Evolutionary conservation across 1,140 invertebrate species (phyloP), one percentile per base, ranked within the genome.

Genomic region (Bombus confusus): DNA sequence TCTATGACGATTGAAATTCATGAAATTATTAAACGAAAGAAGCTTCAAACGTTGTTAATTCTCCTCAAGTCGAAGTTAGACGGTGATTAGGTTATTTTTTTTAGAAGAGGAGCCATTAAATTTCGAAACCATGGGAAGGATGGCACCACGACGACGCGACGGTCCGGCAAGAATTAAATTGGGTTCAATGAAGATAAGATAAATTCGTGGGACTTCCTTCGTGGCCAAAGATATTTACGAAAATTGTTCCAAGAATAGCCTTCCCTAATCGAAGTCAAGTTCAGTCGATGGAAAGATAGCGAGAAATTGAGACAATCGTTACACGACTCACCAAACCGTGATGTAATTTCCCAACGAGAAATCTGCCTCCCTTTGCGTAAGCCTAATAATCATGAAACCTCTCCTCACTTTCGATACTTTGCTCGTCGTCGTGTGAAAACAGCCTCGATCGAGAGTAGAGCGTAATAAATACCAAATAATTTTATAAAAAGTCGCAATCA

Each of bases 101-200:
- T 13, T 13, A 66, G 6, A 18, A 62, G 22, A 12, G 22, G 5
- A n/a, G 5, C 18, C 59, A 66, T 66, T 79, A 79, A 68, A 43
- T 66, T 68, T 66, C 41, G 77, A 66, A 79, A 68, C 0, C 25
- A 66, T 64, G 10, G 22, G 59, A 0, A 22, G 28, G 15, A 39
- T 62, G 77, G 77, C 43, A 47, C 43, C 43, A n/a, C 12, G 28
- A 12, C 25, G 76, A 41, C 59, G 37, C 34, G 76, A 41, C 59
- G 10, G 37, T 13, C n/a, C 3, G 39, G 12, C 41, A 66, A 39
- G 5, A 79, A 79, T 79, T 79, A 79, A 66, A 79, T 76, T 79
- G 77, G 77, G 41, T 37, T 66, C 77, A 79, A 66, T 66, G 76
- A 43, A 78, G 77, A 79, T 79, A 79, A 79, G 77, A 79, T 68